Evolutionary conservation across 2,113 vertebrate genomes (phyloP).

Genomic region (Aix galericulata): DNA sequence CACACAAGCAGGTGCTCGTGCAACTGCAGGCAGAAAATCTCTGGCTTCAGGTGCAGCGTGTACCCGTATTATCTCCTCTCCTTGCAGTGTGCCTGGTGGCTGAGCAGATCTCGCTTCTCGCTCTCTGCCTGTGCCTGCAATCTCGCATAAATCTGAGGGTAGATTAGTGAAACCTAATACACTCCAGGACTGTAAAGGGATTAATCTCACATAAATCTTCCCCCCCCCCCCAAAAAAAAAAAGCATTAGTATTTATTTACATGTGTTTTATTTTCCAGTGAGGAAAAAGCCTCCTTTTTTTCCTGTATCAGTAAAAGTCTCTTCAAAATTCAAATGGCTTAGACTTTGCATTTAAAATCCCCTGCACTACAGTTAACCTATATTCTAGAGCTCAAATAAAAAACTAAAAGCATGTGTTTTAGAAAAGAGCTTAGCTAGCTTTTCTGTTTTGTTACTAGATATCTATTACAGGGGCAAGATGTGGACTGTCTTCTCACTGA

Average conservation of each 20-base stretch:
- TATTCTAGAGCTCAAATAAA: not conserved
- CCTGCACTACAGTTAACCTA: not conserved
- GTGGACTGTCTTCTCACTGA: not conserved
- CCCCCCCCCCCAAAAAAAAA: not conserved
- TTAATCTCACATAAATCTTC: not conserved
- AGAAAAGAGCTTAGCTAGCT: not conserved
- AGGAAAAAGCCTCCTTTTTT: not conserved
- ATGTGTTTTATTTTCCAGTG: not conserved
- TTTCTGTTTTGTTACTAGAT: not conserved
- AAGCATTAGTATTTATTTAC: not conserved
- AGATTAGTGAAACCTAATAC: not conserved
- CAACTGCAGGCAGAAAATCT: not conserved
- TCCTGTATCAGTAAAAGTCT: not conserved
- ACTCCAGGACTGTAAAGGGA: not conserved
- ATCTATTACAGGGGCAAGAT: not conserved
- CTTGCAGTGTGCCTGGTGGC: accelerated
- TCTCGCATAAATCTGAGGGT: not conserved
- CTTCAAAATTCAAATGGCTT: not conserved
- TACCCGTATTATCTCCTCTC: accelerated
- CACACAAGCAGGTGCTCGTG: not conserved
- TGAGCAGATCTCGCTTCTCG: not conserved
- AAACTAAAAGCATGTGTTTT: not conserved
- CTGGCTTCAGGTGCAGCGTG: not conserved
- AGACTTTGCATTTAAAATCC: not conserved
- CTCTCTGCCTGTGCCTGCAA: not conserved